Conservation (phyloP, 2,113 vertebrate genomes). For the Lepus europaeus region DNA sequence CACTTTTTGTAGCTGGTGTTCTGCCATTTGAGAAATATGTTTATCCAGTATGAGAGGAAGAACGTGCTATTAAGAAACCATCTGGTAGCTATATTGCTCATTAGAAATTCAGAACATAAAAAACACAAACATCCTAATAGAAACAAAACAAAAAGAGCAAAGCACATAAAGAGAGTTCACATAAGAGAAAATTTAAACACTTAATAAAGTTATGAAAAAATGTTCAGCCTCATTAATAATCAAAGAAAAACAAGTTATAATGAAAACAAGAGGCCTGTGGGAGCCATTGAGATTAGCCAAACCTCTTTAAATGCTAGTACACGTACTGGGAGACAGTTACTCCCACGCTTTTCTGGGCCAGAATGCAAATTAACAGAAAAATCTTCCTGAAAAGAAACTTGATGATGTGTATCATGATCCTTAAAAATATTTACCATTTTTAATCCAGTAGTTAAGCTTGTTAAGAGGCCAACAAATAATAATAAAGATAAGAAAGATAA, state of each 20-base stretch:
- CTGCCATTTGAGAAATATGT: background rate
- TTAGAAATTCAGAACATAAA: conserved; percentile 52
- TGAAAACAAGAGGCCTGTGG: background rate
- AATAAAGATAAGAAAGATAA: background rate
- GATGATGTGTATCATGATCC: background rate
- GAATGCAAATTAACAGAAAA: conserved; percentile 21
- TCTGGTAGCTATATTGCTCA: conserved; percentile 27
- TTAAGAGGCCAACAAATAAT: background rate
- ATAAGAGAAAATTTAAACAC: conserved; percentile 4
- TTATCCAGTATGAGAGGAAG: background rate
- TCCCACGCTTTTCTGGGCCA: background rate
- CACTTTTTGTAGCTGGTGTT: background rate
- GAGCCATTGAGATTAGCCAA: background rate
- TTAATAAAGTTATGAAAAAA: conserved; percentile 38
- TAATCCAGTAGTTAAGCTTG: background rate
- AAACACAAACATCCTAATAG: conserved; percentile 2
- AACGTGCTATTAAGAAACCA: background rate
- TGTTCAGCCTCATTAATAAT: conserved; percentile 35
- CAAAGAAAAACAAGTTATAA: conserved; percentile 38
- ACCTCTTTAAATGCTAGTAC: background rate
- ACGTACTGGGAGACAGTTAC: background rate
- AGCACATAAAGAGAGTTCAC: background rate
- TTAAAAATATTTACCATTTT: background rate
- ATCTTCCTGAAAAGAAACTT: background rate
- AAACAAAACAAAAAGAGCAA: conserved; percentile 47